Evolutionary conservation across 2,113 vertebrate species (phyloP), one percentile per base, ranked within the genome.

Genomic region (Cromileptes altivelis): DNA sequence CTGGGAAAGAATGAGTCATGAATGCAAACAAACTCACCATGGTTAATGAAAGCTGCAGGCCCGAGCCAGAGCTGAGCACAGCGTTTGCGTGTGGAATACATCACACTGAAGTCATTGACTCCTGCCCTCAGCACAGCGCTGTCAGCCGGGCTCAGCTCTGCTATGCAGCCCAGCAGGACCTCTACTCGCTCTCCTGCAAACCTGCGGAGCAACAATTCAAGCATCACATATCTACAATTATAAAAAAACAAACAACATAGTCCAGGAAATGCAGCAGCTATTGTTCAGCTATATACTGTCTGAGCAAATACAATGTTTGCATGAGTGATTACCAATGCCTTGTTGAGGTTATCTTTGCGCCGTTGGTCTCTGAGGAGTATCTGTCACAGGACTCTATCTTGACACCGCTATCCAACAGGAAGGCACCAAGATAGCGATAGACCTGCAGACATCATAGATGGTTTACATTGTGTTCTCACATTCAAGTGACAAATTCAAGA

Each of bases 31-130:
- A 57, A 80, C 95, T 95, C 91, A 98, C 97, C 97, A 2, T 98
- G 97, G 94, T 98, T 98, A 81, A 98, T 98, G 90, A 98, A 98
- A 61, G 97, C 97, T 0, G 97, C 97, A 0, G 97, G 97, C 12
- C 97, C 97, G 0, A 98, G 94, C 97, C 97, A 98, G 49, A 98
- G 96, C 88, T 98, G 97, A 2, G 97, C 96, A 4, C 97, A 97
- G 86, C 95, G 96, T 73, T 97, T 98, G 18, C 97, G 96, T 0
- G 97, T 98, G 0, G 97, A 98, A 91, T 98, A 98, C 97, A 98
- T 98, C 70, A 98, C 96, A 64, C 97, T 98, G 93, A 98, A 98
- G 91, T 98, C 97, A 0, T 98, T 98, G 78, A 98, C 96, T 0
- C 97, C 97, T 0, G 96, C 93, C 63, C 96, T 89, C 40, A 98